These are phyloP conservation scores for Agapornis canus DNA, from an alignment of 2,797 vertebrate genomes.

Conservation along the genomic window DNA sequence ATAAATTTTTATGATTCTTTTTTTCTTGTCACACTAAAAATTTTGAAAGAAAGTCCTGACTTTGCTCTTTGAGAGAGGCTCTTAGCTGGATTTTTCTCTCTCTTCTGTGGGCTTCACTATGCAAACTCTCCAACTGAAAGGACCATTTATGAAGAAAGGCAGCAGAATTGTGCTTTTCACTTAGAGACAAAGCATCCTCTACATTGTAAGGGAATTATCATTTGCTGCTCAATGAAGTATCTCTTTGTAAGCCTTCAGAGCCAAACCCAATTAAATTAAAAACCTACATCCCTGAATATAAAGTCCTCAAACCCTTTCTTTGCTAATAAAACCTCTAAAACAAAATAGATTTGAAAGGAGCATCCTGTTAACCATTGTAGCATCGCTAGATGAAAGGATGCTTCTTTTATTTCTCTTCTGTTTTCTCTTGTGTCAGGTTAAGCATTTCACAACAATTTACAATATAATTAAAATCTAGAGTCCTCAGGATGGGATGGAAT, in stretches of 20 bases:
- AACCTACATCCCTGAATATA: not conserved
- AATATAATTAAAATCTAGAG: slow-evolving; percentile 8
- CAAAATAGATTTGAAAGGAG: not conserved
- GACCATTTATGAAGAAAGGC: not conserved
- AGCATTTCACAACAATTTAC: not conserved
- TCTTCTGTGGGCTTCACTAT: not conserved
- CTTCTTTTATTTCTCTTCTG: not conserved
- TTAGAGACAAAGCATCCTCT: not conserved
- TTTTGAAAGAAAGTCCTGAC: not conserved
- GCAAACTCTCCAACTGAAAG: not conserved
- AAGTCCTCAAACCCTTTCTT: not conserved
- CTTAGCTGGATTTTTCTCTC: not conserved
- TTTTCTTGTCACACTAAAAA: not conserved
- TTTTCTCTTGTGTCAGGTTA: not conserved
- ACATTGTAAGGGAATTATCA: not conserved
- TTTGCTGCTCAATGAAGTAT: not conserved
- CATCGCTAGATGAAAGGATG: not conserved
- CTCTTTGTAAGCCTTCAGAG: not conserved
- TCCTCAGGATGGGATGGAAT: not conserved
- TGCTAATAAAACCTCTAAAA: not conserved
- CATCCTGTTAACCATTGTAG: not conserved
- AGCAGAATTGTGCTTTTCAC: not conserved
- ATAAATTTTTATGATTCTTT: not conserved
- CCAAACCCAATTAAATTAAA: not conserved
- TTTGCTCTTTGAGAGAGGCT: not conserved